Conservation (phyloP, 2,888 invertebrate species). For the Podotricha telesiphe region DNA sequence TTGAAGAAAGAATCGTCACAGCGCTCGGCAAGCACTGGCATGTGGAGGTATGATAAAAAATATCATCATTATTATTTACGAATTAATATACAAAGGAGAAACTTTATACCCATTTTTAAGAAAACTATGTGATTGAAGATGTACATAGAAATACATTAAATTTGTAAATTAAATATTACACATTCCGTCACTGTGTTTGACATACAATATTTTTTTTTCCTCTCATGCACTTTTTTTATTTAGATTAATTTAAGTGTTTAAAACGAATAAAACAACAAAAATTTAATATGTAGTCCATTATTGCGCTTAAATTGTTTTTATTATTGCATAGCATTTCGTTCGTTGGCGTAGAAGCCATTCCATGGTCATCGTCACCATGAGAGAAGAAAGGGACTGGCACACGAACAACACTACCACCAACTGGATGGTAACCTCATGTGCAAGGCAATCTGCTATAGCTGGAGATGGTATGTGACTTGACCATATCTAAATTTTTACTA, state of each 20-base stretch:
- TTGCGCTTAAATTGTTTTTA: neutral
- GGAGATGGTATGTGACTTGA: slow-evolving; percentile 91
- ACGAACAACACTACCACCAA: slow-evolving; percentile 99
- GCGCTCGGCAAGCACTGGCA: slow-evolving; percentile 99
- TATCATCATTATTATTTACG: too few relatives aligned
- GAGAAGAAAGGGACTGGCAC: slow-evolving; percentile 98
- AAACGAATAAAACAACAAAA: too few relatives aligned
- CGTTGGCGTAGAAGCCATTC: slow-evolving; percentile 99
- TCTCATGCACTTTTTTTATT: too few relatives aligned
- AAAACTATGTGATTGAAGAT: too few relatives aligned
- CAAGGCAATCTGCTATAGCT: slow-evolving; percentile 99
- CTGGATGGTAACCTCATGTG: slow-evolving; percentile 99
- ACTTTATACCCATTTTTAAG: too few relatives aligned
- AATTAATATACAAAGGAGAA: too few relatives aligned
- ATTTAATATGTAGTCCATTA: too few relatives aligned
- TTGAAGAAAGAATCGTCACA: slow-evolving; percentile 99
- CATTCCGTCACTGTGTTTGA: too few relatives aligned
- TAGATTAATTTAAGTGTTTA: too few relatives aligned
- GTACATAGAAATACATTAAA: too few relatives aligned
- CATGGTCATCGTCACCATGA: slow-evolving; percentile 99
- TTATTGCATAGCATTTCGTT: slow-evolving; percentile 92
- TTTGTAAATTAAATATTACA: too few relatives aligned
- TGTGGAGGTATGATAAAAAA: slow-evolving; percentile 87
- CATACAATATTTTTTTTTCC: too few relatives aligned
- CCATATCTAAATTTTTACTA: neutral